These are phyloP conservation scores for Rhabdophis nuchalis DNA, from an alignment of 2,797 vertebrate genomes.

Conservation along the genomic window DNA sequence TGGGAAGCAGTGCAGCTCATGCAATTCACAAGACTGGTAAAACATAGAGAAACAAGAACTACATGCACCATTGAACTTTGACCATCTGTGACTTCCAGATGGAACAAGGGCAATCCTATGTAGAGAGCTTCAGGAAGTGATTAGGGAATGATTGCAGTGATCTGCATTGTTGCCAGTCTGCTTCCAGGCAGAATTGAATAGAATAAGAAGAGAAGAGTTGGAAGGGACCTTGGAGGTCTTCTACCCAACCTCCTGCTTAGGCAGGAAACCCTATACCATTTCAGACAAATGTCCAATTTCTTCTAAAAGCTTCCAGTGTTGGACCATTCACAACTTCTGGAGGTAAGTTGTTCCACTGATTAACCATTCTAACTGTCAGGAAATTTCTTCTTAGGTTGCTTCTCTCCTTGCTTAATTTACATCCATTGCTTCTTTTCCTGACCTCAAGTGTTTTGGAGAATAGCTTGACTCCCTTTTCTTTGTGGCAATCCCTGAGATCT, in stretches of 20 bases:
- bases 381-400: background rate
- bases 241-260: background rate
- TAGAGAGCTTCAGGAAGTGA: background rate
- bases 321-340: background rate
- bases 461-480: too few relatives aligned
- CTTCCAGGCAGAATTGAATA: background rate
- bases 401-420: too few relatives aligned
- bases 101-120: background rate
- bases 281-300: background rate
- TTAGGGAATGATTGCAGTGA: background rate
- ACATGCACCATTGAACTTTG: background rate
- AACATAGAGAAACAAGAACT: background rate
- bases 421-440: too few relatives aligned
- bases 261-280: background rate
- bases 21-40: background rate
- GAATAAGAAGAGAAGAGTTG: too few relatives aligned
- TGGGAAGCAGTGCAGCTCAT: background rate
- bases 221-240: too few relatives aligned
- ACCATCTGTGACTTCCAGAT: background rate
- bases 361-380: background rate
- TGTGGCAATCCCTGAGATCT: too few relatives aligned
- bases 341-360: background rate
- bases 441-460: too few relatives aligned
- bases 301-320: background rate
- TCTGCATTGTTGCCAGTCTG: background rate